A percentile compares a stretch with the other conserved stretches of the same genome.
Conservation (phyloP, 2,888 invertebrate genomes). For the Agrotis ipsilon region DNA sequence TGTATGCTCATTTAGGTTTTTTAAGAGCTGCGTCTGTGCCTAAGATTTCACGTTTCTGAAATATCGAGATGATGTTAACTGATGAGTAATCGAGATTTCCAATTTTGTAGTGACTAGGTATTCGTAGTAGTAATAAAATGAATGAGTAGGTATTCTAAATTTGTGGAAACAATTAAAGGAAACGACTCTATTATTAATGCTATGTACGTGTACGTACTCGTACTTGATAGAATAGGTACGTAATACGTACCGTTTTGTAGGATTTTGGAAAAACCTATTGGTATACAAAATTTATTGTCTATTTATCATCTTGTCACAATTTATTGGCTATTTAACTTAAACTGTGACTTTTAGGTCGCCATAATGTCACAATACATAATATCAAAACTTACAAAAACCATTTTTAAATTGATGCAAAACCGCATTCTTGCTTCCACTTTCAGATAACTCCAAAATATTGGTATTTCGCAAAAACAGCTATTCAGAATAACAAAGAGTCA, state of each 20-base stretch:
- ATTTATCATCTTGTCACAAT: too few relatives aligned
- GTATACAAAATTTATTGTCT: too few relatives aligned
- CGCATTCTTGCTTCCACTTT: constrained; percentile 28
- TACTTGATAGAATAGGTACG: too few relatives aligned
- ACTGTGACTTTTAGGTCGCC: not conserved
- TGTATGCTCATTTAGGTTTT: not conserved
- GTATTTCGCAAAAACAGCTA: constrained; percentile 26
- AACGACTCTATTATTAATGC: not conserved
- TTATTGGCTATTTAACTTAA: not conserved
- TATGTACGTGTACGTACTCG: too few relatives aligned
- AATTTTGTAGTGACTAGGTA: constrained; percentile 22
- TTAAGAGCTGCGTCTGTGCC: constrained; percentile 15
- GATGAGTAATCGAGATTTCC: constrained; percentile 48
- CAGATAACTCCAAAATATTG: constrained; percentile 18
- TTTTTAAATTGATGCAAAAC: constrained; percentile 22
- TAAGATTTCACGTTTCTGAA: constrained; percentile 19
- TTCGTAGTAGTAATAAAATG: not conserved
- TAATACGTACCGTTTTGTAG: not conserved
- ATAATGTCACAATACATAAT: not conserved
- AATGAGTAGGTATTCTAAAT: not conserved
- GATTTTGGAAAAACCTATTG: too few relatives aligned
- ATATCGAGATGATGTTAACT: constrained; percentile 34
- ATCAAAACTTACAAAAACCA: not conserved
- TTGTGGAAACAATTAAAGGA: not conserved
- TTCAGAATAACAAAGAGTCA: constrained; percentile 44